Conservation (phyloP, 2,797 vertebrate species). For the Nannoperca australis region DNA sequence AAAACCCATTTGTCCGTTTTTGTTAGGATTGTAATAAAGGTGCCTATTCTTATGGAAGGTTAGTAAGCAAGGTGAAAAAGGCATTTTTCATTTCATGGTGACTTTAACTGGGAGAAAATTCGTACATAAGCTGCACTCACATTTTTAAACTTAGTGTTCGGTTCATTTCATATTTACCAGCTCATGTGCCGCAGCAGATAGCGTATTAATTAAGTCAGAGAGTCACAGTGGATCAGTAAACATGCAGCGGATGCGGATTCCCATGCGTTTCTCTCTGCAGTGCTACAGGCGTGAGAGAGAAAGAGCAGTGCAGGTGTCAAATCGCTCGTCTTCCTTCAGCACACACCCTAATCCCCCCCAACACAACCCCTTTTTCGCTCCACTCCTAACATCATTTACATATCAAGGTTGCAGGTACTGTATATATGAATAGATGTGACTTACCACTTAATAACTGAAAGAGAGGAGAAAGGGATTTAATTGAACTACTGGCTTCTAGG, state of each 20-base stretch:
- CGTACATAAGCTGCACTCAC: conserved; percentile 26
- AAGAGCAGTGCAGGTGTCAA: conserved; percentile 54
- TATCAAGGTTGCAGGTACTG: conserved; percentile 49
- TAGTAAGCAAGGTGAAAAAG: neutral
- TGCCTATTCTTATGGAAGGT: neutral
- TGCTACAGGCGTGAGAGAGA: conserved; percentile 22
- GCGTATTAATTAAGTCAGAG: conserved; percentile 45
- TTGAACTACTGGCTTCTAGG: conserved; percentile 47
- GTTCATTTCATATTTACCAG: conserved; percentile 23
- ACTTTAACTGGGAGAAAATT: conserved; percentile 23
- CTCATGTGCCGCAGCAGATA: conserved; percentile 29
- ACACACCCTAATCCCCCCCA: conserved; percentile 30
- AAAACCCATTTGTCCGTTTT: neutral
- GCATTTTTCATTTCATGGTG: conserved; percentile 30
- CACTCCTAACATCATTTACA: conserved; percentile 50
- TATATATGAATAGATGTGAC: conserved; percentile 42
- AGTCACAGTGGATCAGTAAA: conserved; percentile 53
- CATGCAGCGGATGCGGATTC: conserved; percentile 34
- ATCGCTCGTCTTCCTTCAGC: conserved; percentile 36
- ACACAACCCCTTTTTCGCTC: conserved; percentile 1
- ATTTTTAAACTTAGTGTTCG: conserved; percentile 11
- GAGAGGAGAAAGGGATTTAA: conserved; percentile 48
- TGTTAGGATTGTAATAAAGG: neutral
- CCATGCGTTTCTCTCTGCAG: conserved; percentile 24
- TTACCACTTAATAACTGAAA: conserved; percentile 24